Evolutionary conservation across 1,140 invertebrate species (phyloP), one percentile per base, ranked within the genome.

Genomic region (Drosophila nigromelanica): DNA sequence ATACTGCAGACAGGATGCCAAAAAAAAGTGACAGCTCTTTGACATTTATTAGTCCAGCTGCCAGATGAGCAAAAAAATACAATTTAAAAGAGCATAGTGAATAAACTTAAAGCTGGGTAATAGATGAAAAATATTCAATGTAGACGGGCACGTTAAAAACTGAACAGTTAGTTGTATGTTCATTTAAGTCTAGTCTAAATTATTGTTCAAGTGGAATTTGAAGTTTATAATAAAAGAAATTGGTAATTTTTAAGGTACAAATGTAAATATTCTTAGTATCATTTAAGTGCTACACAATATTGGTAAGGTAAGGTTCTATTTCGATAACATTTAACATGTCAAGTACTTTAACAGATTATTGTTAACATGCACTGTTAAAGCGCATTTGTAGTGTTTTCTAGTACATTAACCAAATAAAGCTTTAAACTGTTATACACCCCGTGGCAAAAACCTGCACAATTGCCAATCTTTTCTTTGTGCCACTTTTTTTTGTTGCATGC

Each of bases 1-100:
- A 79, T 81, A 66, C 62, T 87, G 48, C 39, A 60, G 54, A 18
- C 18, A 18, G 18, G 18, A 2, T 18, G 50, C 12, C 39, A 37
- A 11, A 15, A 48, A 48, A 56, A 30, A 7, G 18, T 37, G 59
- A 51, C 66, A 90, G 69, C 75, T 70, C 86, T 86, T 86, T 90
- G 86, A 87, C 86, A 90, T 90, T 90, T 90, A 90, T 90, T 82
- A 90, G 78, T 76, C 72, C 71, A 67, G 64, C 73, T 78, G 68
- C 51, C 71, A 82, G 78, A 69, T 78, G 71, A 74, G 56, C 62
- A 56, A 42, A 79, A 68, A 74, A 71, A 74, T 70, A 86, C 80
- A 86, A 86, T 76, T 85, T 63, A 77, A 69, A 73, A 40, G 73
- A 58, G 60, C 67, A 43, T 48, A 69, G 52, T 50, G 64, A 42